These are phyloP conservation scores for Mylabris sibirica DNA, from an alignment of 2,888 invertebrate genomes.

Conservation along the genomic window DNA sequence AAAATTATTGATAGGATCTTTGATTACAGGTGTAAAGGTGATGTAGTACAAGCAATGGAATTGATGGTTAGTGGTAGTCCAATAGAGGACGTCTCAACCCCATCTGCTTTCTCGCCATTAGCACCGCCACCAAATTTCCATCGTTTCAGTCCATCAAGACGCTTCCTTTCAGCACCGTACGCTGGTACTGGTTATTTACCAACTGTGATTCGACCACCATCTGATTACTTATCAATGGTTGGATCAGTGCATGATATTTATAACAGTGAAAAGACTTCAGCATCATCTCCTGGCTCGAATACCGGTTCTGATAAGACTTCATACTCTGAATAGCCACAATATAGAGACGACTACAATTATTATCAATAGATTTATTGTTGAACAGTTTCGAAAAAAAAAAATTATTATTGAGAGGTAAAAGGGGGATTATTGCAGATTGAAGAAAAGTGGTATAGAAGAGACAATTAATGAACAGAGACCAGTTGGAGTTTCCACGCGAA, in stretches of 20 bases:
- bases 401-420: not conserved
- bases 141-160: conserved; percentile 69
- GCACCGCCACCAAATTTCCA: conserved; percentile 70
- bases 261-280: conserved; percentile 58
- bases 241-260: conserved; percentile 60
- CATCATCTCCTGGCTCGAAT: conserved; percentile 63
- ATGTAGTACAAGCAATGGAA: conserved; percentile 93
- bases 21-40: conserved; percentile 68
- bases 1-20: not conserved
- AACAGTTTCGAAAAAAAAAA: not conserved
- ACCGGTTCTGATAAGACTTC: conserved; percentile 66
- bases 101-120: conserved; percentile 81
- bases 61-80: conserved; percentile 72
- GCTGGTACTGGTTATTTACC: conserved; percentile 84
- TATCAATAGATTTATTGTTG: conserved; percentile 13
- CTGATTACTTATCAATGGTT: conserved; percentile 56
- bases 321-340: conserved; percentile 62
- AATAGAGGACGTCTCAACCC: conserved; percentile 51
- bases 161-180: conserved; percentile 84
- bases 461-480: conserved; percentile 34
- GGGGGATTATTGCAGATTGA: conserved; percentile 1
- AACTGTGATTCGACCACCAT: conserved; percentile 71
- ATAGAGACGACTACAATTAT: conserved; percentile 7
- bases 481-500: conserved; percentile 55
- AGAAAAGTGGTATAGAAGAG: conserved; percentile 14